These are phyloP conservation scores for Pyrrhosoma nymphula DNA, from an alignment of 2,888 invertebrate genomes.

Conservation along the genomic window DNA sequence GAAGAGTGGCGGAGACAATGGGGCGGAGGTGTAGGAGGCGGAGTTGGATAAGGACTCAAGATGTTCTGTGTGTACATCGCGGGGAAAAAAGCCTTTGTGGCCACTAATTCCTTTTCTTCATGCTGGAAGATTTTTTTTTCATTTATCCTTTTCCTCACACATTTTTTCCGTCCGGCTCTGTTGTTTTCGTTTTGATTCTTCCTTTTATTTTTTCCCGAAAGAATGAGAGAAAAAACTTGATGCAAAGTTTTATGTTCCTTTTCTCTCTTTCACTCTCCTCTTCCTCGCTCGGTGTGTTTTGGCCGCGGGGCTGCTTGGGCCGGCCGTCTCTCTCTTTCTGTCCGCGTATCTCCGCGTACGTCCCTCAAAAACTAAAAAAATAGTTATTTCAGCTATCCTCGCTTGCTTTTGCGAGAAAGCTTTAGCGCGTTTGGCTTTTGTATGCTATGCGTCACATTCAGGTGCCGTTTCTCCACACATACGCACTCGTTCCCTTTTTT, in stretches of 20 bases:
- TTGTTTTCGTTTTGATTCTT: conserved; percentile 28
- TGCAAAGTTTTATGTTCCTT: not conserved
- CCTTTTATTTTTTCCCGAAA: not conserved
- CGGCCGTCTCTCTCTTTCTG: not conserved
- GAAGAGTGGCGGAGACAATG: not conserved
- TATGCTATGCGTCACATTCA: not conserved
- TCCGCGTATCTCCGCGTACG: not conserved
- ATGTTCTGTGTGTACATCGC: not conserved
- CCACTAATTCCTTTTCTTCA: not conserved
- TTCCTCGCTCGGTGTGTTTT: not conserved
- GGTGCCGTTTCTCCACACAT: not conserved
- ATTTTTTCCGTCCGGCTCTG: not conserved
- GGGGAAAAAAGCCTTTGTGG: not conserved
- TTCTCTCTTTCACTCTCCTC: not conserved
- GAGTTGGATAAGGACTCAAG: not conserved
- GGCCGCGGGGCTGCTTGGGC: not conserved
- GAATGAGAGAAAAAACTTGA: not conserved
- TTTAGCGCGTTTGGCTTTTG: not conserved
- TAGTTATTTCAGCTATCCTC: not conserved
- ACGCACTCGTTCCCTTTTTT: not conserved
- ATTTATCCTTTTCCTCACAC: not conserved
- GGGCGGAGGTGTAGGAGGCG: not conserved
- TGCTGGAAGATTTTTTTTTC: not conserved
- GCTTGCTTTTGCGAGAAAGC: not conserved
- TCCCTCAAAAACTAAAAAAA: not conserved